phyloP scores from a whole-genome alignment of 2,113 vertebrate genomes.

The Romanogobio albipinnatus region DNA sequence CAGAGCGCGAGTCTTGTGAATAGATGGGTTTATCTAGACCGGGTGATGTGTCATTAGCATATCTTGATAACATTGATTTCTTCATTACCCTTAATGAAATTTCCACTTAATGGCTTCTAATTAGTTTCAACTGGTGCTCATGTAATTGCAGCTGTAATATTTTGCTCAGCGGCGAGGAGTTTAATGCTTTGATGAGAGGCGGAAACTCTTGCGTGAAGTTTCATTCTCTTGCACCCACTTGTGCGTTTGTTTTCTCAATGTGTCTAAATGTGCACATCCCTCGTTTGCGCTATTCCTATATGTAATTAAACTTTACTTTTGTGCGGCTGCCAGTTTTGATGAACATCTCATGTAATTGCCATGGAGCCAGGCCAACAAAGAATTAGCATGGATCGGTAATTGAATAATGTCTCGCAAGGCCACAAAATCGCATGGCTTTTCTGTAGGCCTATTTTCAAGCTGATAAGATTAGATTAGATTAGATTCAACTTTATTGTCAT shows the following conservation, averaged over 20 bases:
- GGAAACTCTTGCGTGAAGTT: conserved; percentile 30
- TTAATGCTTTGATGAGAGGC: conserved; percentile 42
- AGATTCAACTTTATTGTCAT: too few relatives aligned
- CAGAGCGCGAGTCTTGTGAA: conserved; percentile 61
- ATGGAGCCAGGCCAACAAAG: conserved; percentile 53
- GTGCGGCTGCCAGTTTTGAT: conserved; percentile 35
- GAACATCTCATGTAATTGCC: conserved; percentile 50
- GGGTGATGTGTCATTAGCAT: conserved; percentile 76
- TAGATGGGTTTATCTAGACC: conserved; percentile 71
- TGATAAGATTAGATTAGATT: too few relatives aligned
- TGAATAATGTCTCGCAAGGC: conserved; percentile 58
- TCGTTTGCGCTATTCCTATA: conserved; percentile 13
- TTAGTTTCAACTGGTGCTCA: conserved; percentile 75
- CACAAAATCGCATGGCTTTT: conserved; percentile 54
- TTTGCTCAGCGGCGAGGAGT: conserved; percentile 64
- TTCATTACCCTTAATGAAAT: conserved; percentile 79
- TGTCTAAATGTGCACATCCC: background rate
- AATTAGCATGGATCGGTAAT: conserved; percentile 55
- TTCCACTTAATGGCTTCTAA: conserved; percentile 79
- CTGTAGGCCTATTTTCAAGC: conserved; percentile 49
- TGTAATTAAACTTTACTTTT: conserved; percentile 43
- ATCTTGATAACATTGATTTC: conserved; percentile 80
- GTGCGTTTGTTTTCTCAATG: background rate
- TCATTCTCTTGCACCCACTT: background rate
- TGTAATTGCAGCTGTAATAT: conserved; percentile 69